Evolutionary conservation across 92 coral and sea anemone genomes (phyloP).

Genomic region (Bergia puertoricense): DNA sequence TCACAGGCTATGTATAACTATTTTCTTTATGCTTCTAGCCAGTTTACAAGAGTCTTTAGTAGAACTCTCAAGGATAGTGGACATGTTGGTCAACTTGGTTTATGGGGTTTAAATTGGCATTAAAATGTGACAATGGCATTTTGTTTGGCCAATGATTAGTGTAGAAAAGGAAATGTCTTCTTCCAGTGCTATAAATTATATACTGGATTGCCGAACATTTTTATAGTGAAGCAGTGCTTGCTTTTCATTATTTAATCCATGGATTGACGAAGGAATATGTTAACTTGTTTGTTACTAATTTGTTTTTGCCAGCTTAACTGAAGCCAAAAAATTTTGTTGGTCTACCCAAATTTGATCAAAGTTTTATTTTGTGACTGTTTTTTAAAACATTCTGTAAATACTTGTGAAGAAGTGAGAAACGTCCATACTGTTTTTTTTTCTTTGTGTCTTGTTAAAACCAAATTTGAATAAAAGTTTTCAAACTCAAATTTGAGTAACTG

Average conservation of each 20-base stretch:
- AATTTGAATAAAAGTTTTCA: background rate
- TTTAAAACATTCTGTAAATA: constrained; percentile 14
- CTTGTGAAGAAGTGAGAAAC: background rate
- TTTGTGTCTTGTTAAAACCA: background rate
- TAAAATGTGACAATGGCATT: background rate
- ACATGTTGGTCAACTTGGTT: background rate
- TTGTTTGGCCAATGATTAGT: background rate
- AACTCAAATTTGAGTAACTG: background rate
- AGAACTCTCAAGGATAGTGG: background rate
- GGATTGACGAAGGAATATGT: background rate
- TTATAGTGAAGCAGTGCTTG: constrained; percentile 20
- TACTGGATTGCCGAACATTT: constrained; percentile 13
- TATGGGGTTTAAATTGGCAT: background rate
- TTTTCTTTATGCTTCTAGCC: too few relatives aligned
- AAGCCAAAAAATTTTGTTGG: background rate
- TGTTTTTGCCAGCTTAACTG: background rate
- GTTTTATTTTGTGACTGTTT: background rate
- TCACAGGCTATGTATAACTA: too few relatives aligned
- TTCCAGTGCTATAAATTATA: background rate
- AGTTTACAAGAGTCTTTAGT: background rate
- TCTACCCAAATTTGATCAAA: background rate
- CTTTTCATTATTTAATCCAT: constrained; percentile 10
- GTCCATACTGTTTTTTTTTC: background rate
- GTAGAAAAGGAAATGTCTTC: background rate
- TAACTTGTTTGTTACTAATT: background rate